These are phyloP conservation scores for Allolobophora icterica DNA, from an alignment of 2,888 invertebrate genomes.

Conservation along the genomic window DNA sequence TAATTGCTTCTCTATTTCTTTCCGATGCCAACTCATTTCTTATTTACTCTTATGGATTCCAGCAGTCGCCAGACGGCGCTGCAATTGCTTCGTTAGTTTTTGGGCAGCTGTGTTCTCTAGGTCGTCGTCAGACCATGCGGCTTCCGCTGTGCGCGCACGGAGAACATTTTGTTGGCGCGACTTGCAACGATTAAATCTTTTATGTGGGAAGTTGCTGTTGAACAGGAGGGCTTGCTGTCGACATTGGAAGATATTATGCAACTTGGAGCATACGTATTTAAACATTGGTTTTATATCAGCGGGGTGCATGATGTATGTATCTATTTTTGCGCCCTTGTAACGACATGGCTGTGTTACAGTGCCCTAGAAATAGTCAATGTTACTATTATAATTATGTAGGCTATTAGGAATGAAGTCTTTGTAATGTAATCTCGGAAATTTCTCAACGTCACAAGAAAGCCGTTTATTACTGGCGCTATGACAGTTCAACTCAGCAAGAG, in stretches of 20 bases:
- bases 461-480: too few species aligned
- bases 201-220: background rate
- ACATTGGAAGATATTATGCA: background rate
- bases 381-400: too few species aligned
- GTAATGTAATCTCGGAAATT: too few species aligned
- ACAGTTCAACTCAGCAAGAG: too few species aligned
- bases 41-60: background rate
- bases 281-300: background rate
- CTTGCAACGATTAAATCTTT: background rate
- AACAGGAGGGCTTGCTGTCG: background rate
- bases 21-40: background rate
- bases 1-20: slow-evolving; percentile 3
- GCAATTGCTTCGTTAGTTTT: background rate
- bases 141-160: background rate
- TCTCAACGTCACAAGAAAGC: too few species aligned
- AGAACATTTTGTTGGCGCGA: background rate
- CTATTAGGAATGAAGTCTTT: too few species aligned
- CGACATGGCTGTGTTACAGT: too few species aligned
- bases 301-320: background rate
- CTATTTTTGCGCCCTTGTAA: too few species aligned
- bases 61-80: background rate
- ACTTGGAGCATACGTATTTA: background rate
- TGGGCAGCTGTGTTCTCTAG: background rate
- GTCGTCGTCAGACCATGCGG: background rate
- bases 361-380: too few species aligned